These are phyloP conservation scores for Podiceps cristatus DNA, from an alignment of 2,113 vertebrate species.

Conservation along the genomic window DNA sequence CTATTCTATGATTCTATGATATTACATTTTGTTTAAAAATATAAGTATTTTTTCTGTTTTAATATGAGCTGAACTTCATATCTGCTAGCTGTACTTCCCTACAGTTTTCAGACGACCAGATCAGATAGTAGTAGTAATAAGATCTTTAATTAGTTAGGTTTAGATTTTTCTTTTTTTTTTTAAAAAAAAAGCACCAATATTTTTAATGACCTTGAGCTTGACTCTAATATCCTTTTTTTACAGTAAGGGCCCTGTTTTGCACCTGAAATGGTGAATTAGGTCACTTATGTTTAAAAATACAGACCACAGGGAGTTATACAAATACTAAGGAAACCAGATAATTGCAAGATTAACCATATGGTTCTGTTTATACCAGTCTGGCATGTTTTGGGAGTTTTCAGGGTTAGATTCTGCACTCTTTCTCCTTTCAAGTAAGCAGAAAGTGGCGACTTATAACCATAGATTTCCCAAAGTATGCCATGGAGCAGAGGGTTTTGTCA, in stretches of 20 bases:
- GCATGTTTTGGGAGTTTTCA: not conserved
- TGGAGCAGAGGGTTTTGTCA: not conserved
- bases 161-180: not conserved
- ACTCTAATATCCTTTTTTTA: not conserved
- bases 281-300: not conserved
- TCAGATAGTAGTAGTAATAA: not conserved
- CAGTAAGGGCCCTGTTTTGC: not conserved
- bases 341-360: not conserved
- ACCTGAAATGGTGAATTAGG: not conserved
- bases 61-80: not conserved
- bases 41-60: not conserved
- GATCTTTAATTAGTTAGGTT: not conserved
- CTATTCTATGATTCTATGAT: not conserved
- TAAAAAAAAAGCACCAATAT: not conserved
- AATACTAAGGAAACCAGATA: not conserved
- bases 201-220: not conserved
- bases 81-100: not conserved
- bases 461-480: not conserved
- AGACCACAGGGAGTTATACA: not conserved
- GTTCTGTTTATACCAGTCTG: not conserved
- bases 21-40: not conserved
- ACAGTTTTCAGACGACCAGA: not conserved
- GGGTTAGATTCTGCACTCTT: not conserved
- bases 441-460: rapidly evolving
- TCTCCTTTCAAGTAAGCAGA: not conserved